Evolutionary conservation across 2,888 invertebrate genomes (phyloP).

Genomic region (Hofmannophila pseudospretella): DNA sequence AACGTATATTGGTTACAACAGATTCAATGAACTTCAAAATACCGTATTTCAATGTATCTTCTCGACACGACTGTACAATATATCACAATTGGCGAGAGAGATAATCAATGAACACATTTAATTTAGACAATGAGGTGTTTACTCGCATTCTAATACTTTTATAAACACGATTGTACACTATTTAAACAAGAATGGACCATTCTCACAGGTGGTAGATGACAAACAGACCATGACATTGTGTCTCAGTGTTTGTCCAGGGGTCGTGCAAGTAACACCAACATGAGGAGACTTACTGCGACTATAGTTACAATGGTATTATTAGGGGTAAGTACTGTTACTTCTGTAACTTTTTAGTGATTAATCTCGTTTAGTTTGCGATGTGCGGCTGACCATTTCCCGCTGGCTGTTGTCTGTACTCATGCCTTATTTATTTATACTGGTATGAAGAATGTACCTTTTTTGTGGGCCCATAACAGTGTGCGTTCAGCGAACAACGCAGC

Average conservation of each 20-base stretch:
- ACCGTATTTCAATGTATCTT: too few species aligned
- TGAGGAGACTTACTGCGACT: conserved; percentile 27
- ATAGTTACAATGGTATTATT: conserved; percentile 14
- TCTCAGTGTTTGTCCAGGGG: conserved; percentile 20
- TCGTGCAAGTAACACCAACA: conserved; percentile 21
- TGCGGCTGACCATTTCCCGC: conserved; percentile 37
- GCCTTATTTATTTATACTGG: conserved; percentile 76
- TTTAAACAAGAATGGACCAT: conserved; percentile 21
- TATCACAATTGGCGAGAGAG: too few species aligned
- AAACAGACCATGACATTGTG: conserved; percentile 20
- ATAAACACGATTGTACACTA: conserved; percentile 32
- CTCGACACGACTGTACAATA: too few species aligned
- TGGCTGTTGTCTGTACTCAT: conserved; percentile 59
- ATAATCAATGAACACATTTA: too few species aligned
- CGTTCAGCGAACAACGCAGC: conserved; percentile 35
- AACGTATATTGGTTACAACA: too few species aligned
- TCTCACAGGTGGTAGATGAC: conserved; percentile 20
- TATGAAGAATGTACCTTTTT: conserved; percentile 70
- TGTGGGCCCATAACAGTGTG: conserved; percentile 59
- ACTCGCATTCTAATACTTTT: conserved; percentile 19
- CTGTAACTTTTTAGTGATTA: too few species aligned
- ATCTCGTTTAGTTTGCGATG: conserved; percentile 58
- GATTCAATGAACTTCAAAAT: too few species aligned
- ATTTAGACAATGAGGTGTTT: conserved; percentile 20
- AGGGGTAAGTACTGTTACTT: conserved; percentile 27